phyloP scores from a whole-genome alignment of 2,888 invertebrate genomes.

The Lycophotia porphyrea region DNA sequence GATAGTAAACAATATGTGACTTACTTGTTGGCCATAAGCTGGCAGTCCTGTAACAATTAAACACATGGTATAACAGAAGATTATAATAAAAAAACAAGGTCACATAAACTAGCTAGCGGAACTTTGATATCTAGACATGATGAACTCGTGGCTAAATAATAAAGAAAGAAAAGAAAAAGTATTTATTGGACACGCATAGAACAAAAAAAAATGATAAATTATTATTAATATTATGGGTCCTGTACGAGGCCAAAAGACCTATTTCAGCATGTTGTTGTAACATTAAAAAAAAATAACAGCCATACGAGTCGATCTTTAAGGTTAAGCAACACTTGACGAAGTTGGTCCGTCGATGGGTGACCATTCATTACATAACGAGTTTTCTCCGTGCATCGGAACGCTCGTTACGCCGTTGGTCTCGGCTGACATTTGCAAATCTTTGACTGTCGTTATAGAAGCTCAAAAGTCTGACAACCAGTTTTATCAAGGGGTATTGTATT shows the following conservation, averaged over 20 bases:
- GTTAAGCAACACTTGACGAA: not conserved
- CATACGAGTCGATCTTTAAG: not conserved
- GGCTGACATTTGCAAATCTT: not conserved
- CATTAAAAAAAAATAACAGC: too few species aligned
- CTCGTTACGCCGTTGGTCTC: not conserved
- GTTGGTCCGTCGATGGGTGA: not conserved
- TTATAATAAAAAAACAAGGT: not conserved
- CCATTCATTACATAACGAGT: not conserved
- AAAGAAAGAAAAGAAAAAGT: too few species aligned
- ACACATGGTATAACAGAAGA: not conserved
- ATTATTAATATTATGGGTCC: too few species aligned
- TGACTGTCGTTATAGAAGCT: not conserved
- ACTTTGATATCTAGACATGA: not conserved
- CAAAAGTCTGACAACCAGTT: not conserved
- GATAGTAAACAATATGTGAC: not conserved
- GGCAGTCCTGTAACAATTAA: constrained; percentile 1
- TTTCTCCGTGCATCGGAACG: not conserved
- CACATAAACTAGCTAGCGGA: not conserved
- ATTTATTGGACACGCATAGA: too few species aligned
- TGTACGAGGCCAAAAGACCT: too few species aligned
- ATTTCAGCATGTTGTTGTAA: too few species aligned
- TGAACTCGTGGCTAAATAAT: not conserved
- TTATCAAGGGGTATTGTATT: not conserved
- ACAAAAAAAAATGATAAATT: too few species aligned
- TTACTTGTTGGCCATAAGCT: not conserved